Evolutionary conservation across 2,888 invertebrate genomes (phyloP).

Genomic region (Zelleria hepariella): DNA sequence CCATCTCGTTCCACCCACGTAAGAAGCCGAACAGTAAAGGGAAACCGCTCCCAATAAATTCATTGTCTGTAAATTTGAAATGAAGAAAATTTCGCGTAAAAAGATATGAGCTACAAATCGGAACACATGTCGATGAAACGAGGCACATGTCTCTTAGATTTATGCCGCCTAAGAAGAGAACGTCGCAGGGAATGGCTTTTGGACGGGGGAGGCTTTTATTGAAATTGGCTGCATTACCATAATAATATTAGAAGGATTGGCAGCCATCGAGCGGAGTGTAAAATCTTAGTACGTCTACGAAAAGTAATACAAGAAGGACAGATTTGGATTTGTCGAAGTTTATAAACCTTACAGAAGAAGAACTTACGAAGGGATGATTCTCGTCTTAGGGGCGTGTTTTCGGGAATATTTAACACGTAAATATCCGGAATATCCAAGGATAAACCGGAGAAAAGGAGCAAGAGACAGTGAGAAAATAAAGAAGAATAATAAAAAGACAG

Average conservation of each 20-base stretch:
- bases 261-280: conserved; percentile 56
- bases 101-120: conserved; percentile 57
- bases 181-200: conserved; percentile 33
- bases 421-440: too few species aligned
- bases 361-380: neutral
- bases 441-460: too few species aligned
- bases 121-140: conserved; percentile 36
- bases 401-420: too few species aligned
- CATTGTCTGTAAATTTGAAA: conserved; percentile 30
- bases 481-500: too few species aligned
- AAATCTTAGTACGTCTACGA: conserved; percentile 40
- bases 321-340: too few species aligned
- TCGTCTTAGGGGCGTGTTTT: too few species aligned
- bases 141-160: conserved; percentile 55
- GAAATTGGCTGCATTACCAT: conserved; percentile 68
- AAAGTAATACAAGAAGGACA: neutral
- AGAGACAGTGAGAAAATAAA: too few species aligned
- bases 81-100: conserved; percentile 31
- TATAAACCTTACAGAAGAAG: too few species aligned
- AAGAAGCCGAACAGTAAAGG: neutral
- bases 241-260: conserved; percentile 70
- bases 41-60: conserved; percentile 1
- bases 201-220: conserved; percentile 59
- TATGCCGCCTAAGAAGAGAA: conserved; percentile 40
- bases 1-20: neutral